Conservation (phyloP, 1,140 invertebrate genomes). For the Daktulosphaira vitifoliae region DNA sequence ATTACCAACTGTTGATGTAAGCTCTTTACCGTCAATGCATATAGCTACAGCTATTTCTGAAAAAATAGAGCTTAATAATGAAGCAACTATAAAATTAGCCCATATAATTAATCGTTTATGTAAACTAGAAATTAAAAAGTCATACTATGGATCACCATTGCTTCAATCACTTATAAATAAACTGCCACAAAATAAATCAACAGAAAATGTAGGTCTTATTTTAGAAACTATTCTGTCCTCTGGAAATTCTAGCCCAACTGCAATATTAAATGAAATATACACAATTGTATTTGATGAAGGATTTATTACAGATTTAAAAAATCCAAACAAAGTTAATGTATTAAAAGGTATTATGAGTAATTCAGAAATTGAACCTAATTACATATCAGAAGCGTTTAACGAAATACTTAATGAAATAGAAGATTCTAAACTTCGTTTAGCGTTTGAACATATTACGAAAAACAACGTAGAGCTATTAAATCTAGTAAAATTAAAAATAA, state of each 20-base stretch:
- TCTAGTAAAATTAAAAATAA: conserved; percentile 40
- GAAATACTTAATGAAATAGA: conserved; percentile 51
- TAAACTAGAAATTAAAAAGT: conserved; percentile 9
- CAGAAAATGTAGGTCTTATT: conserved; percentile 4
- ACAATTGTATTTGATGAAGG: conserved; percentile 3
- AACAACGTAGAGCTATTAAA: conserved; percentile 41
- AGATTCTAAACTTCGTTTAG: conserved; percentile 32
- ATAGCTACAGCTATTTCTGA: conserved; percentile 44
- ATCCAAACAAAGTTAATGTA: conserved; percentile 51
- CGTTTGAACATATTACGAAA: conserved; percentile 43
- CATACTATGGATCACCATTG: conserved; percentile 17
- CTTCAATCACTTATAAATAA: conserved; percentile 10
- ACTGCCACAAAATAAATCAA: conserved; percentile 1
- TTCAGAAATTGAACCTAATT: conserved; percentile 47
- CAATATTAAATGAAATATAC: conserved; percentile 22
- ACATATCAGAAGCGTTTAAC: conserved; percentile 51
- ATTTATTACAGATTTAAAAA: conserved; percentile 40
- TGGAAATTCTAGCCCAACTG: conserved; percentile 1
- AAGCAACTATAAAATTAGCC: conserved; percentile 18
- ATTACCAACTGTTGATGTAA: conserved; percentile 54
- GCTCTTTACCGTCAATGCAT: conserved; percentile 42
- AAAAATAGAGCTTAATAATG: conserved; percentile 43
- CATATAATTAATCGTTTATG: conserved; percentile 29
- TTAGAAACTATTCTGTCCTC: not conserved
- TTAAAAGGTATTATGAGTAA: conserved; percentile 52